Conservation (phyloP, 2,797 vertebrate species). For the Babyrousa celebensis region DNA sequence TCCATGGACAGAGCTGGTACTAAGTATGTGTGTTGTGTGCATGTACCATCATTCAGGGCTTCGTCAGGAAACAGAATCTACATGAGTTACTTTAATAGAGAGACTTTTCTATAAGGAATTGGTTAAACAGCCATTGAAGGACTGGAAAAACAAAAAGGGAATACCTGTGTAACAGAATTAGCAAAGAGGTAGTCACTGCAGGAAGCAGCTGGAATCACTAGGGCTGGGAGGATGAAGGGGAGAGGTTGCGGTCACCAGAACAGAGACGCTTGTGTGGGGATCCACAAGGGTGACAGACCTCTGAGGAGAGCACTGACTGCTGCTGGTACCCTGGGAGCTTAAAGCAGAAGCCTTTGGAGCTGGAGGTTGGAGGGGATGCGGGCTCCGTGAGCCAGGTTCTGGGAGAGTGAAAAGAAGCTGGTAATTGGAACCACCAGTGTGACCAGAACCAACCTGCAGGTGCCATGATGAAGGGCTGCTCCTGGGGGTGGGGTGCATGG, state of each 20-base stretch:
- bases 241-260: not conserved
- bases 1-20: not conserved
- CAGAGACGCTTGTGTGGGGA: not conserved
- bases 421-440: not conserved
- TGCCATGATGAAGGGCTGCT: not conserved
- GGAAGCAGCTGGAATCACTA: not conserved
- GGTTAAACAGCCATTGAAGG: not conserved
- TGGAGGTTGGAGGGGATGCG: not conserved
- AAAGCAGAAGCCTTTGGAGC: not conserved
- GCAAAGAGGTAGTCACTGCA: not conserved
- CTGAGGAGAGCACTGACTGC: not conserved
- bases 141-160: not conserved
- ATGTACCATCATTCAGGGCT: not conserved
- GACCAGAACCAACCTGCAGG: not conserved
- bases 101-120: not conserved
- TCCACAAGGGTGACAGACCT: not conserved
- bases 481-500: not conserved
- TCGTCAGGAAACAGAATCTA: slow-evolving; percentile 8
- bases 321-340: not conserved
- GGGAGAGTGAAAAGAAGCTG: not conserved
- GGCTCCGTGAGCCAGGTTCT: not conserved
- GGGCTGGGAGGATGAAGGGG: not conserved
- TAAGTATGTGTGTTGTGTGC: not conserved
- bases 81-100: not conserved
- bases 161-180: not conserved